Evolutionary conservation across 1,140 invertebrate genomes (phyloP).

Genomic region (Daktulosphaira vitifoliae): DNA sequence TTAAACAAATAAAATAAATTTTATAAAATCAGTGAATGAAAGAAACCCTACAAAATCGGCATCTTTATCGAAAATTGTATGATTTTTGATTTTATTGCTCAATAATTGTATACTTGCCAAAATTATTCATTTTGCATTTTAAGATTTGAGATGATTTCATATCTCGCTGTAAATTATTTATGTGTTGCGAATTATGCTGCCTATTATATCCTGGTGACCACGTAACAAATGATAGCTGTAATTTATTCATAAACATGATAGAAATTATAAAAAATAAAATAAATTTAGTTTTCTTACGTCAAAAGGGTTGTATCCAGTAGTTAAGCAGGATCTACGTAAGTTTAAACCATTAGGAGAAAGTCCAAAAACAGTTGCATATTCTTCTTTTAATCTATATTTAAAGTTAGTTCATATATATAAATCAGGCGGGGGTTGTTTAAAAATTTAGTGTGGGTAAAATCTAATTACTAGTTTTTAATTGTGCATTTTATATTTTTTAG

Average conservation of each 20-base stretch:
- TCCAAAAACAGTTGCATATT: constrained; percentile 17
- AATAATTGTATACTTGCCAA: background rate
- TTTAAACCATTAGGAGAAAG: constrained; percentile 1
- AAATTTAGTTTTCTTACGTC: constrained; percentile 8
- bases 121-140: background rate
- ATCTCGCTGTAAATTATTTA: background rate
- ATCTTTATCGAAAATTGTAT: too few relatives aligned
- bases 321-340: background rate
- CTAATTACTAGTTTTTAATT: too few relatives aligned
- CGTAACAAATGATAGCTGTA: constrained; percentile 5
- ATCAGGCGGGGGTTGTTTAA: too few relatives aligned
- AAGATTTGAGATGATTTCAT: background rate
- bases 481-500: too few relatives aligned
- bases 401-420: background rate
- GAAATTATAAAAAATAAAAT: too few relatives aligned
- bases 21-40: too few relatives aligned
- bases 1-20: too few relatives aligned
- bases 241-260: too few relatives aligned
- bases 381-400: constrained; percentile 19
- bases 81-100: too few relatives aligned
- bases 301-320: constrained; percentile 13
- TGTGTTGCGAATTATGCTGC: background rate
- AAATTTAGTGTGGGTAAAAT: too few relatives aligned
- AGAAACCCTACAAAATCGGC: too few relatives aligned
- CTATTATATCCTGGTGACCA: constrained; percentile 18